phyloP scores from a whole-genome alignment of 2,113 vertebrate species.

The Harpagus bidentatus region DNA sequence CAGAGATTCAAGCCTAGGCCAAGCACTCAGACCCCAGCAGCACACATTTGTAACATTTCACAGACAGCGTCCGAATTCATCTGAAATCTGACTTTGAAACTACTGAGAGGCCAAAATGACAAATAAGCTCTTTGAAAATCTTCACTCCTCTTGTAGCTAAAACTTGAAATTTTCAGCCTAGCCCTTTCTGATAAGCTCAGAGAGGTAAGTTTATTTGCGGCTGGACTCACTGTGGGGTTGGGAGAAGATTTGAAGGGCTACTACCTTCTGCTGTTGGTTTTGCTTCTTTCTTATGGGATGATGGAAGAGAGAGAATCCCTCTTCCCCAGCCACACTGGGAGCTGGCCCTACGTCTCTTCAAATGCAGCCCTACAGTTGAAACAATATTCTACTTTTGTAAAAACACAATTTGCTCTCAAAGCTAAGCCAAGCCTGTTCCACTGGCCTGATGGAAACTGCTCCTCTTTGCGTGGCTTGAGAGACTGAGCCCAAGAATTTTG shows the following conservation, averaged over 20 bases:
- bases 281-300: background rate
- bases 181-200: background rate
- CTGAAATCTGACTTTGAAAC: background rate
- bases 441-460: background rate
- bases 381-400: background rate
- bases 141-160: background rate
- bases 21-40: background rate
- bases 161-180: background rate
- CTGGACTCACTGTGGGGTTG: background rate
- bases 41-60: background rate
- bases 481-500: background rate
- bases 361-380: background rate
- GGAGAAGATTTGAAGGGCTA: background rate
- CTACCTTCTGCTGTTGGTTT: background rate
- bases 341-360: background rate
- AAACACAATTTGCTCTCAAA: background rate
- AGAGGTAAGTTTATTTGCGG: background rate
- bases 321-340: background rate
- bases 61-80: background rate
- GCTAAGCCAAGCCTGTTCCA: background rate
- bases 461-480: background rate
- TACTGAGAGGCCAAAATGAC: background rate
- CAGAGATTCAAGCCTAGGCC: background rate
- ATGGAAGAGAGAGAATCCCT: background rate
- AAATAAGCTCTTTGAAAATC: background rate